Evolutionary conservation across 2,888 invertebrate species (phyloP).

Genomic region (Drosophila monieri): DNA sequence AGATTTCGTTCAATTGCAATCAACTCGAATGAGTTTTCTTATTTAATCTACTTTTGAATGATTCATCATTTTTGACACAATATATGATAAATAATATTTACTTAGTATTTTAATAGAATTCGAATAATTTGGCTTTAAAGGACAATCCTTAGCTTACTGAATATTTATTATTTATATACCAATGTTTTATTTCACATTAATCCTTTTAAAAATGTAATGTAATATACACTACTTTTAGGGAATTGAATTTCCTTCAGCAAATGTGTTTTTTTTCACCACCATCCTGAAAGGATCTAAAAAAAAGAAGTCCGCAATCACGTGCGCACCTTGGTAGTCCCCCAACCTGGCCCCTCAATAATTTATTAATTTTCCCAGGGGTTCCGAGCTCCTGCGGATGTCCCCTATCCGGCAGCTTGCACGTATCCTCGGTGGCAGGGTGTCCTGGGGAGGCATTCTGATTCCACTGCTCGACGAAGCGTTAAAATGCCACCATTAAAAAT

Average conservation of each 20-base stretch:
- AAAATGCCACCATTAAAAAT: conserved; percentile 73
- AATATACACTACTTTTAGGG: neutral
- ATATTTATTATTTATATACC: too few relatives aligned
- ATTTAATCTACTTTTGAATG: neutral
- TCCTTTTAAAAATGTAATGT: neutral
- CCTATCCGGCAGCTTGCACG: conserved; percentile 51
- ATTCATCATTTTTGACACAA: neutral
- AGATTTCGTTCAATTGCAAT: neutral
- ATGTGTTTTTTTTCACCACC: neutral
- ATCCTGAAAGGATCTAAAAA: conserved; percentile 5
- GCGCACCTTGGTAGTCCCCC: conserved; percentile 3
- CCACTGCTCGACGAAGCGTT: conserved; percentile 59
- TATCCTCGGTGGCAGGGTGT: conserved; percentile 31
- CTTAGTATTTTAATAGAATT: too few relatives aligned
- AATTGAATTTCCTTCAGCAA: conserved; percentile 2
- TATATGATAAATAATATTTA: too few relatives aligned
- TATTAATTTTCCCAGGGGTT: conserved; percentile 39
- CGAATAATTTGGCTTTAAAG: too few relatives aligned
- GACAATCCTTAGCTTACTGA: too few relatives aligned
- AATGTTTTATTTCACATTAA: neutral
- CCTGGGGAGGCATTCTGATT: conserved; percentile 28
- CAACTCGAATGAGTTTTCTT: neutral
- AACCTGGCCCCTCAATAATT: conserved; percentile 20
- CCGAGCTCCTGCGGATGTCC: conserved; percentile 13
- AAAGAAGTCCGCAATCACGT: conserved; percentile 27